Conservation (phyloP, 35 echinoderm and acorn worm genomes). For the Hemicentrotus pulcherrimus region DNA sequence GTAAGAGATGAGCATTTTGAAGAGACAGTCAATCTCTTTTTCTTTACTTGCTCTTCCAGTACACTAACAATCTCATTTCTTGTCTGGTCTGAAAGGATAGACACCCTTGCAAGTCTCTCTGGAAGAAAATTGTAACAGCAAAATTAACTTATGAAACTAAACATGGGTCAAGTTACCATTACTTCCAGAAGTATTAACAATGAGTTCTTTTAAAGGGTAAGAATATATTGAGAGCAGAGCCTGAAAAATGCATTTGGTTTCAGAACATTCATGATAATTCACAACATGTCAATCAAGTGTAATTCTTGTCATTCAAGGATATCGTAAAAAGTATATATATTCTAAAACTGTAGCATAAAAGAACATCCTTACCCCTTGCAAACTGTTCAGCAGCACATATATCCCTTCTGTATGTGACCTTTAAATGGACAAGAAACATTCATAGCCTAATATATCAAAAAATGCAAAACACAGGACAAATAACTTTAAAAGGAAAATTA, state of each 20-base stretch:
- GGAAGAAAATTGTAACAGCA: not conserved
- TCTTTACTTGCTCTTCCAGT: constrained; percentile 15
- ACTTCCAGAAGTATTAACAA: too few species aligned
- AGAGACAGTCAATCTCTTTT: constrained; percentile 7
- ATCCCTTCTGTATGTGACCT: constrained; percentile 89
- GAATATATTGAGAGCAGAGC: not conserved
- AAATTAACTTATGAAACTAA: not conserved
- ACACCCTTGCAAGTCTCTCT: constrained; percentile 22
- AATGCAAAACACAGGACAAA: not conserved
- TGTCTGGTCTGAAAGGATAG: not conserved
- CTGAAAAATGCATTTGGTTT: too few species aligned
- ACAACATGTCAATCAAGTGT: not conserved
- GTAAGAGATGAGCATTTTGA: not conserved
- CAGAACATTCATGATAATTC: not conserved
- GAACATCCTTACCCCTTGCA: constrained; percentile 65
- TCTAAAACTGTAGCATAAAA: not conserved
- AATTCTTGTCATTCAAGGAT: not conserved
- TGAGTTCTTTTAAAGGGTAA: not conserved
- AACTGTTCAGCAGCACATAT: constrained; percentile 70
- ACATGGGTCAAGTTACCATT: not conserved
- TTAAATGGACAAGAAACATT: not conserved
- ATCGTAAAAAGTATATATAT: not conserved
- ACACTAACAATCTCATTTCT: not conserved
- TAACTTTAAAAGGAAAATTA: not conserved
- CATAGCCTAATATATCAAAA: not conserved